A percentile compares a stretch with the other conserved stretches of the same genome.
Conservation (phyloP, 2,113 vertebrate species). For the Calidris pygmaea region DNA sequence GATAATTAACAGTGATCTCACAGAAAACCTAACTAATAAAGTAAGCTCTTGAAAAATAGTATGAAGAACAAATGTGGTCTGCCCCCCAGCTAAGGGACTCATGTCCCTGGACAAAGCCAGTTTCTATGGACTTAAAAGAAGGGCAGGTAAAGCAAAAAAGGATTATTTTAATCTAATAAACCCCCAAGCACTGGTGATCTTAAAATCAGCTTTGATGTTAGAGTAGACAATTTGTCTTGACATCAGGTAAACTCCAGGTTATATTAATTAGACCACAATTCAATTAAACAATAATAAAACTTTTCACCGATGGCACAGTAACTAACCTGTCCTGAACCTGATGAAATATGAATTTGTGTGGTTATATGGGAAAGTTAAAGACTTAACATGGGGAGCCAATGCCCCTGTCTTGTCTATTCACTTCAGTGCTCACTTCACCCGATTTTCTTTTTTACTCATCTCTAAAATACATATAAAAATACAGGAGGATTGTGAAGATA, state of each 20-base stretch:
- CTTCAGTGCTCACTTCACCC: background rate
- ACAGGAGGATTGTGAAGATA: background rate
- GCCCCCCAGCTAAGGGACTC: background rate
- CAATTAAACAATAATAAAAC: background rate
- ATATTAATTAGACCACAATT: background rate
- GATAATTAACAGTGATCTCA: slow-evolving; percentile 67
- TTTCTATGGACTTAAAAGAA: background rate
- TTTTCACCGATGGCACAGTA: background rate
- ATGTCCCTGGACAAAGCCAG: background rate
- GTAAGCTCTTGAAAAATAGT: slow-evolving; percentile 50
- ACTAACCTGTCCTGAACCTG: background rate
- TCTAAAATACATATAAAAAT: background rate
- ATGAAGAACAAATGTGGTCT: background rate
- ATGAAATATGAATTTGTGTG: background rate
- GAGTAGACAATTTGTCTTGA: background rate
- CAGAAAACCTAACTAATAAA: slow-evolving; percentile 57
- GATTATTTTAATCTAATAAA: background rate
- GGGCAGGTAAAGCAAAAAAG: background rate
- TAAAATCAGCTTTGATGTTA: background rate
- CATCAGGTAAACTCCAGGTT: background rate
- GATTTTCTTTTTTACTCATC: background rate
- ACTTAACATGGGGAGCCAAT: background rate
- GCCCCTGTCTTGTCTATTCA: background rate
- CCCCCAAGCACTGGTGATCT: background rate
- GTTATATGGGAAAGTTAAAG: background rate